These are phyloP conservation scores for Pseudococcus longispinus DNA, from an alignment of 2,888 invertebrate species.

Conservation along the genomic window DNA sequence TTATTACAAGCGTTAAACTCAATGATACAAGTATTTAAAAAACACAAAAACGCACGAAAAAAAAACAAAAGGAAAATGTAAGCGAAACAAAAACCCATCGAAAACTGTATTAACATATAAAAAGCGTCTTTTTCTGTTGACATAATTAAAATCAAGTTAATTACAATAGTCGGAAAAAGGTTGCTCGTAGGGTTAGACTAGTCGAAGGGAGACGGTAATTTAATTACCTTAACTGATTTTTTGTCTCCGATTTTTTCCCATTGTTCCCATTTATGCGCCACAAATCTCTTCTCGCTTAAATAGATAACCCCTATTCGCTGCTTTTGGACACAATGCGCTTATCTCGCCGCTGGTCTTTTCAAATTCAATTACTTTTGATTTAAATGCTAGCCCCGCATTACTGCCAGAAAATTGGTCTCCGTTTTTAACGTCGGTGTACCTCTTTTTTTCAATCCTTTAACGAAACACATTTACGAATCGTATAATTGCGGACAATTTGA, in stretches of 20 bases:
- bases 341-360: slow-evolving; percentile 48
- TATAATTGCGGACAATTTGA: not conserved
- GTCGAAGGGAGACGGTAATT: slow-evolving; percentile 36
- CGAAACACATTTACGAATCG: not conserved
- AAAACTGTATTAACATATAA: slow-evolving; percentile 19
- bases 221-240: slow-evolving; percentile 48
- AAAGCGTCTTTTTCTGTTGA: slow-evolving; percentile 28
- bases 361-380: slow-evolving; percentile 50
- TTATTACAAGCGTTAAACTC: not conserved
- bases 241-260: slow-evolving; percentile 45
- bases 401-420: slow-evolving; percentile 14
- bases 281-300: slow-evolving; percentile 49
- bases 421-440: not conserved
- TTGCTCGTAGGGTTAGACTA: slow-evolving; percentile 11
- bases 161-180: slow-evolving; percentile 22
- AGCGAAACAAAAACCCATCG: not conserved
- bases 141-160: slow-evolving; percentile 31
- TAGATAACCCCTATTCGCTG: slow-evolving; percentile 44
- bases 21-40: not conserved
- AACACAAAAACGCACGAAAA: not conserved
- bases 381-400: slow-evolving; percentile 34
- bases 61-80: not conserved
- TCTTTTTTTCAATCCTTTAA: slow-evolving; percentile 3
- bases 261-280: slow-evolving; percentile 46
- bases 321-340: slow-evolving; percentile 42